Evolutionary conservation across 2,797 vertebrate species (phyloP), one percentile per base, ranked within the genome.

Genomic region (Sciurus vulgaris): DNA sequence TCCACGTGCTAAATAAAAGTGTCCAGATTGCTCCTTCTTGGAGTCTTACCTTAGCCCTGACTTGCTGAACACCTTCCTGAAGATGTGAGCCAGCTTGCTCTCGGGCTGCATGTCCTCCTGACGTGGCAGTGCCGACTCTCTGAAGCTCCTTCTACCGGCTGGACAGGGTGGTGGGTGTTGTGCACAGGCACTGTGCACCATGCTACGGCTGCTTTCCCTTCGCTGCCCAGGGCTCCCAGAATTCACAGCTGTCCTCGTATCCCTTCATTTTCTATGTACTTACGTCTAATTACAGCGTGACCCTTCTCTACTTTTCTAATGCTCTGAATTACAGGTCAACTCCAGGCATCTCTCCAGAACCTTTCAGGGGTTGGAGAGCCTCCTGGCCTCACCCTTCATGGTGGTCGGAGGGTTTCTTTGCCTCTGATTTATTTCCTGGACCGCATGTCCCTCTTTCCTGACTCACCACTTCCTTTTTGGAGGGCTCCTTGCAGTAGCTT

Each of bases 81-180:
- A 28, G 49, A 65, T 33, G 35, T 11, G 13, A 51, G 9, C 24
- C 6, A 0, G 73, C 24, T 38, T 78, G 44, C 38, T 70, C 47
- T 15, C 17, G 24, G 14, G 0, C 0, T 7, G 17, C 51, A 9
- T 4, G 3, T 49, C 65, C 10, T 63, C 41, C n/a, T 20, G 33
- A 9, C 0, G 4, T 10, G 15, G 17, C 2, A 4, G n/a, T 20
- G 30, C 41, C 44, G 5, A 38, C 1, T 4, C 38, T 47, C 47
- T 61, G 54, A 3, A 54, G 69, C 7, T 54, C 33, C 15, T 22
- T 61, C 41, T 9, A 15, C 10, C 10, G 0, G 5, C 33, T 69
- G 15, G 3, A 22, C 4, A 44, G 38, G 38, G 38, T 61, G 0
- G 7, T 12, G 5, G 15, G 7, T 30, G 33, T 26, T 22, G 4